Evolutionary conservation across 2,113 vertebrate genomes (phyloP), one percentile per base, ranked within the genome.

Genomic region (Spheniscus mendiculus): DNA sequence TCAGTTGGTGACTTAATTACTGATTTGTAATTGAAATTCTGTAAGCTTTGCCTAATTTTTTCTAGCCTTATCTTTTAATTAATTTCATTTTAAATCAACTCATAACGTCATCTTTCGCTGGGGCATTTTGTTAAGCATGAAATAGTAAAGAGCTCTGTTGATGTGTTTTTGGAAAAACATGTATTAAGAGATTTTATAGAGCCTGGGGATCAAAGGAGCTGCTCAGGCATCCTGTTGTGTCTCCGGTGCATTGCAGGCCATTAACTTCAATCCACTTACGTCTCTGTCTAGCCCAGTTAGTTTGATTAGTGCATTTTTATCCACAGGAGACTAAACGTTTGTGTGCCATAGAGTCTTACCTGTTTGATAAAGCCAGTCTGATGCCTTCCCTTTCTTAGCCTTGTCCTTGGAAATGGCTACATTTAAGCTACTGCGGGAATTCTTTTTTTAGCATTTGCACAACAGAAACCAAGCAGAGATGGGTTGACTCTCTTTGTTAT

Each of bases 11-110:
- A 63, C 62, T 90, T 94, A 83, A 72, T 88, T 91, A 88, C 53
- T 87, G 30, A 49, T 95, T 94, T 91, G 18, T 77, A 83, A 62
- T 93, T 90, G 90, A 83, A 93, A 77, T 90, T 80, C 40, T 93
- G 40, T 58, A 70, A 93, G 34, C 34, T 83, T 94, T 85, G 47
- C 23, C 27, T 85, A 29, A 1, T 40, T 91, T 89, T 90, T 83
- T 17, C 29, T n/a, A 65, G 36, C 5, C 21, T 85, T 91, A 93
- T 15, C 18, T 94, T 94, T 81, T 70, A 67, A 73, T 72, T 80
- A 1, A 40, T 85, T 61, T 87, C 36, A 65, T 89, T 95, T 95
- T 58, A 58, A 80, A 40, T 77, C 32, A 38, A 15, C 30, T 70
- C 25, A 45, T 49, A 66, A 11, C 17, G 32, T 72, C 62, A 74